These are phyloP conservation scores for Chironomus tentans DNA, from an alignment of 2,888 invertebrate species.

Conservation along the genomic window DNA sequence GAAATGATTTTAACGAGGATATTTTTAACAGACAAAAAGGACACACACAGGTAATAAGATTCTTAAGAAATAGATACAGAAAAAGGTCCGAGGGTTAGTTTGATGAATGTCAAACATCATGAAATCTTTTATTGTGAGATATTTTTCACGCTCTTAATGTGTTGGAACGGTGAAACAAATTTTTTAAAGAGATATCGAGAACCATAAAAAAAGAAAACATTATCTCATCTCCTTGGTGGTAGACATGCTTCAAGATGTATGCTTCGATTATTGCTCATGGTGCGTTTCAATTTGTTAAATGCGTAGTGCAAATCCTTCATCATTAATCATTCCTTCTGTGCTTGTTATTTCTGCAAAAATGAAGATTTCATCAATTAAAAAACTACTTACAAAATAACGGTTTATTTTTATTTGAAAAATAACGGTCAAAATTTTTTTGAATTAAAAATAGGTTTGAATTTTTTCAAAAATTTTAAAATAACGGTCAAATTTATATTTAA, in stretches of 20 bases:
- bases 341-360: no score
- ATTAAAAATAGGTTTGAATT: no score
- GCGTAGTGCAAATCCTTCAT: no score
- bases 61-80: neutral
- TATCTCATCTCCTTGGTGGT: neutral
- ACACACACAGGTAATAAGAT: neutral
- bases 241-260: neutral
- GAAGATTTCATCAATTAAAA: no score
- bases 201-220: neutral
- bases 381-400: no score
- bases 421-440: no score
- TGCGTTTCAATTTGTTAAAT: no score
- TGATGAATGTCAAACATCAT: constrained; percentile 6
- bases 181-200: neutral
- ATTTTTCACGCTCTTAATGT: neutral
- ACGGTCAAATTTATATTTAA: no score
- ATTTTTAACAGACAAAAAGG: neutral
- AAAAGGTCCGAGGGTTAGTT: neutral
- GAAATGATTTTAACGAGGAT: constrained; percentile 10
- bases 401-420: no score
- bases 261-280: neutral
- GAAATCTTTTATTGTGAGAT: neutral
- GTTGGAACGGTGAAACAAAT: neutral
- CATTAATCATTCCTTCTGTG: no score
- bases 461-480: no score